Percentiles rank a stretch among this genome's conserved stretches.
Evolutionary conservation across 2,113 vertebrate species (phyloP).

Genomic region (Lepisosteus osseus): DNA sequence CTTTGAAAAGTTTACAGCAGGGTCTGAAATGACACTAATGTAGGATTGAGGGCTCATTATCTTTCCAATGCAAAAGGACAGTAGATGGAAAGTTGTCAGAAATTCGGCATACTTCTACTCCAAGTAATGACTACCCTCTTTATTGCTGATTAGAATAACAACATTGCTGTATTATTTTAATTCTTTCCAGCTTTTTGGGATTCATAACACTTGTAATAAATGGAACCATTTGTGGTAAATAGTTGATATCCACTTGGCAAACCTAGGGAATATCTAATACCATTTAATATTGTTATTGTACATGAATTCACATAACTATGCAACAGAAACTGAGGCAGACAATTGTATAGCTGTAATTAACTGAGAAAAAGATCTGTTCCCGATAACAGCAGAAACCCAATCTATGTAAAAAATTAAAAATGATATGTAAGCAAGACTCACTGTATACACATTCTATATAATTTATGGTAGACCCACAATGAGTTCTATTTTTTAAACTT

Average conservation of each 20-base stretch:
- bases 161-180: constrained; percentile 48
- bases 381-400: too few relatives aligned
- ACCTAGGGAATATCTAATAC: constrained; percentile 17
- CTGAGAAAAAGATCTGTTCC: constrained; percentile 6
- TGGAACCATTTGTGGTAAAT: constrained; percentile 38
- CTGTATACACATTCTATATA: too few relatives aligned
- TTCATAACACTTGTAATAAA: constrained; percentile 46
- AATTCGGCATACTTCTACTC: constrained; percentile 36
- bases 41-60: constrained; percentile 47
- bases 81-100: constrained; percentile 53
- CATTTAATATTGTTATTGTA: constrained; percentile 26
- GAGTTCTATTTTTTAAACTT: too few relatives aligned
- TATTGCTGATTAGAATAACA: constrained; percentile 52
- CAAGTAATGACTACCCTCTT: constrained; percentile 32
- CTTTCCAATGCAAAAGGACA: constrained; percentile 41
- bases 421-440: too few relatives aligned
- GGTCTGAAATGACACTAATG: constrained; percentile 55
- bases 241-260: constrained; percentile 41
- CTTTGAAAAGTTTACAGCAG: constrained; percentile 37
- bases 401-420: too few relatives aligned
- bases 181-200: constrained; percentile 54
- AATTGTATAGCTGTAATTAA: constrained; percentile 11
- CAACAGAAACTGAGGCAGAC: constrained; percentile 13
- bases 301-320: constrained; percentile 5
- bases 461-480: too few relatives aligned